Conservation (phyloP, 2,113 vertebrate species). For the Collichthys lucidus region DNA sequence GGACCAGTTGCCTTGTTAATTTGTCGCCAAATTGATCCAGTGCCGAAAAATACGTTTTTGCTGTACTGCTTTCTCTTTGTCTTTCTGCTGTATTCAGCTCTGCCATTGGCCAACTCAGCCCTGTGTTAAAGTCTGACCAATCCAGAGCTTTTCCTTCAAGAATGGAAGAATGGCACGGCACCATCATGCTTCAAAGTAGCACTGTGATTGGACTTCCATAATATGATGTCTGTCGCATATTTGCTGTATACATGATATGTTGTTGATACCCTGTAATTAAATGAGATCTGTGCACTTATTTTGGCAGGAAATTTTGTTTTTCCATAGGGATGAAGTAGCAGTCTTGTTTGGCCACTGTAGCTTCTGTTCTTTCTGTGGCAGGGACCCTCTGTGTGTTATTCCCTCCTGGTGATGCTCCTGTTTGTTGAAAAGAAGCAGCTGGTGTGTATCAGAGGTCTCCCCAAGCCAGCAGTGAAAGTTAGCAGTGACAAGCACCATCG, state of each 20-base stretch:
- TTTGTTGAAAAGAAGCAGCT: background rate
- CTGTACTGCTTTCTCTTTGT: conserved; percentile 30
- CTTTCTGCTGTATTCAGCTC: conserved; percentile 12
- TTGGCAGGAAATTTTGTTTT: background rate
- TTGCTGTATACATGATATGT: background rate
- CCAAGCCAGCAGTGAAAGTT: background rate
- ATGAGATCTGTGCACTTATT: background rate
- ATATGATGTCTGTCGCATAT: background rate
- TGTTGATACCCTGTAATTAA: background rate
- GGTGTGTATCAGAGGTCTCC: background rate
- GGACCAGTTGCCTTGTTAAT: conserved; percentile 52
- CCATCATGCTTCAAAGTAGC: background rate
- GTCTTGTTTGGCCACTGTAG: background rate
- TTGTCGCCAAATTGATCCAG: conserved; percentile 48
- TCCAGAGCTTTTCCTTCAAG: conserved; percentile 4
- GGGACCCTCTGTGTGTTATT: background rate
- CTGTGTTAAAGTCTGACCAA: conserved; percentile 11
- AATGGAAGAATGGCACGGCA: background rate
- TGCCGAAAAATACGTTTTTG: conserved; percentile 43
- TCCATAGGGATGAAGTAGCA: no score
- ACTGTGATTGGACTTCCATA: background rate
- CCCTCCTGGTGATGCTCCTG: background rate
- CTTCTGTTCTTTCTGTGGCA: background rate
- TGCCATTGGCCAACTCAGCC: conserved; percentile 8
- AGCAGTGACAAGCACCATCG: background rate